Base-by-base conservation (phyloP, 2,113 vertebrate species). In the Prietella phreatophila region DNA sequence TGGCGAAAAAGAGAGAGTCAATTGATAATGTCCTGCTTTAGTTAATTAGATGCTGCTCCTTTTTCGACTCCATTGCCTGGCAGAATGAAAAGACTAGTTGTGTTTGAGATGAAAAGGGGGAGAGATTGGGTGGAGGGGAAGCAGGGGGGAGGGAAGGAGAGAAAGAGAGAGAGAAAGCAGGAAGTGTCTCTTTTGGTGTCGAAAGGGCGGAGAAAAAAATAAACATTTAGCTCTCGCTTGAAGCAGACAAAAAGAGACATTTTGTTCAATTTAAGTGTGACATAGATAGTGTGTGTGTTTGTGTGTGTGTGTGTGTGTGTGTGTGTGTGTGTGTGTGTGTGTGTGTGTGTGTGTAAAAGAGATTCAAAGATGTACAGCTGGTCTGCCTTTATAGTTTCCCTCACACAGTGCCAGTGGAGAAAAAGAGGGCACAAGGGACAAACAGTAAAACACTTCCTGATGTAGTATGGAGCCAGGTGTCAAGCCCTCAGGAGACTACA, bases 161-260 rank as follows among this genome's bases (percentile, higher is more conserved):
- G 14, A 84, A 42, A 47, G 42, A 42, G 39, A 71, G 55, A n/a
- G 75, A 84, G 39, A 90, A 92, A 92, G 88, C 87, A 90, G 89
- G 88, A 92, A 91, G 90, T 94, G 91, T 93, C 86, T 91, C 85
- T 89, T 82, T 91, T 56, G 84, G 89, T 91, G 90, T 94, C 90
- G 92, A 92, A 93, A 88, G 92, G 90, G 78, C 91, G 78, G 91
- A 93, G 90, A 11, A 90, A 91, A 90, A 84, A 90, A 91, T 89
- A 93, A 94, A 94, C 92, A 92, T 89, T 88, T 81, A 92, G 90
- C 58, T 84, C 67, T 83, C 1, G 58, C 53, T 89, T 84, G 25
- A 87, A 69, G 61, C 58, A 53, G 63, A 89, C 83, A 87, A 79
- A 90, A 83, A 89, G 73, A 60, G 50, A 69, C 67, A 75, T 86